Base-by-base conservation (phyloP, 2,797 vertebrate species). In the Vireo griseus region DNA sequence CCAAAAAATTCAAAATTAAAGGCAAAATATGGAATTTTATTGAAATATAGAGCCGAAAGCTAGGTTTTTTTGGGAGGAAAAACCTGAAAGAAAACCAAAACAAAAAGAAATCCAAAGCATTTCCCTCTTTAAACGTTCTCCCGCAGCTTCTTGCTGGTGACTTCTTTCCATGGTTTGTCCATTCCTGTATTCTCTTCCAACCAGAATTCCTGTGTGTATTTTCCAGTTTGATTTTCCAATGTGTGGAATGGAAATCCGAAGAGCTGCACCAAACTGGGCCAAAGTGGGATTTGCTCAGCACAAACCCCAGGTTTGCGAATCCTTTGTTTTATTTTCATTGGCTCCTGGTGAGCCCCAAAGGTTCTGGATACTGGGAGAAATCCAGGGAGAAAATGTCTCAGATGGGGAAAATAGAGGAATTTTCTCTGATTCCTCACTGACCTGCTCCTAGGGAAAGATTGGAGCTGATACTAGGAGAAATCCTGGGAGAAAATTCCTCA, bases 11-110 rank as follows among this genome's bases (percentile, higher is more conserved):
- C 6, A 16, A 44, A 48, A 20, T 39, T 2, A 16, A 42, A 50
- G 25, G 16, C 2, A 63, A 39, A 59, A 59, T 13, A 59, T 20
- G 26, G 37, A 62, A 31, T 62, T 62, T 44, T 24, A n/a, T n/a
- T n/a, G 16, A 17, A 44, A 44, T 44, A 16, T 17, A 1, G 1
- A 37, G 3, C 13, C 1, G 1, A n/a, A n/a, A 21, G 5, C 3
- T n/a, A 10, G 22, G 29, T 51, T 69, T 39, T 63, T 54, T 3
- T 5, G 17, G 16, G 3, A 44, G 20, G 21, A 31, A 63, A 76
- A 63, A 16, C 24, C 13, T 20, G 55, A 39, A 28, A 40, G 12
- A 15, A 24, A 67, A 81, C 29, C 4, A 5, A 29, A 77, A 4
- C 8, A 11, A 16, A 45, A 84, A 50, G 9, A 51, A 83, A 59